Conservation (phyloP, 2,888 invertebrate species). For the Sarcophaga carnaria region DNA sequence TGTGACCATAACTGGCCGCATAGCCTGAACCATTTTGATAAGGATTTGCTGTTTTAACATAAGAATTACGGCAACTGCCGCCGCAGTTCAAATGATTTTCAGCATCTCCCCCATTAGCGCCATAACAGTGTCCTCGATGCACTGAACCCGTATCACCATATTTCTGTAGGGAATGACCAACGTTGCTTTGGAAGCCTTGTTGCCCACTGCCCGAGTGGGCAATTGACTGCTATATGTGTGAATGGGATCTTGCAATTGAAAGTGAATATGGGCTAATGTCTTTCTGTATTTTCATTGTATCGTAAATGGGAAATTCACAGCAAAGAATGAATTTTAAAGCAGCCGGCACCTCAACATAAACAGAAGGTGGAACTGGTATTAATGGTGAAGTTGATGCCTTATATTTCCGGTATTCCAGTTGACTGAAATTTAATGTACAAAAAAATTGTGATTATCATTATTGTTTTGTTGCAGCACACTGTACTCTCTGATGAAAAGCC, state of each 20-base stretch:
- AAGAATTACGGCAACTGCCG: conserved; percentile 78
- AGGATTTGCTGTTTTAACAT: conserved; percentile 78
- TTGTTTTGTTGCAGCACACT: too few relatives aligned
- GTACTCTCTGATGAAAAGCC: too few relatives aligned
- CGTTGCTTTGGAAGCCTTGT: conserved; percentile 74
- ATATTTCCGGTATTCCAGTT: conserved; percentile 93
- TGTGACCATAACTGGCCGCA: conserved; percentile 70
- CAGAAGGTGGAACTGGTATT: conserved; percentile 92
- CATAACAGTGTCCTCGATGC: conserved; percentile 77
- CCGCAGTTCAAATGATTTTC: conserved; percentile 79
- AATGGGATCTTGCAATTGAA: conserved; percentile 81
- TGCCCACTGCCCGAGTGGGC: conserved; percentile 79
- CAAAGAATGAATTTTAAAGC: conserved; percentile 92
- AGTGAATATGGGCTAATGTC: conserved; percentile 80
- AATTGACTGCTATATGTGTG: conserved; percentile 82
- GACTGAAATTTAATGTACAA: conserved; percentile 82
- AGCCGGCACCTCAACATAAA: conserved; percentile 93
- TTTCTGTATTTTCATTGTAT: conserved; percentile 85
- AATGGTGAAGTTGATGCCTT: conserved; percentile 94
- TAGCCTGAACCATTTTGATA: conserved; percentile 80
- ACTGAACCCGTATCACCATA: conserved; percentile 68
- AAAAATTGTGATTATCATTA: too few relatives aligned
- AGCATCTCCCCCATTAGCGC: conserved; percentile 78
- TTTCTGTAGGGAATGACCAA: conserved; percentile 74
- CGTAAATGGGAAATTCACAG: conserved; percentile 94